Conservation (phyloP, 2,888 invertebrate genomes). For the Serrognathus titanus region DNA sequence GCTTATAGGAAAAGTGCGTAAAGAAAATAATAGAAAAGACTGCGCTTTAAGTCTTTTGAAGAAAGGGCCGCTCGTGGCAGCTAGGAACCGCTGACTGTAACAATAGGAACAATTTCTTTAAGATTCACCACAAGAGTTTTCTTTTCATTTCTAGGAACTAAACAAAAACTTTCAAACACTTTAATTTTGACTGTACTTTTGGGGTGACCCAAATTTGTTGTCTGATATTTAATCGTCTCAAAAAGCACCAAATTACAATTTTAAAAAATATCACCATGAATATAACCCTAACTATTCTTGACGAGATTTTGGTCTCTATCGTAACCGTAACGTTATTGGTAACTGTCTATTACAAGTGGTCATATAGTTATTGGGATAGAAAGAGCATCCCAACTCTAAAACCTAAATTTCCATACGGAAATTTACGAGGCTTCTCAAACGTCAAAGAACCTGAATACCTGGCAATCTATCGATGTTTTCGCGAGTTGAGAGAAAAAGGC, state of each 20-base stretch:
- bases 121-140: too few species aligned
- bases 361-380: slow-evolving; percentile 10
- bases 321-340: slow-evolving; percentile 2
- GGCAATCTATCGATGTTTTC: slow-evolving; percentile 8
- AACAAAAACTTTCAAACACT: too few species aligned
- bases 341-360: slow-evolving; percentile 12
- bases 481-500: slow-evolving; percentile 7
- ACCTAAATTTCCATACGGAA: slow-evolving; percentile 9
- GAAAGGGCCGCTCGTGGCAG: neutral
- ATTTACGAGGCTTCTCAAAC: slow-evolving; percentile 5
- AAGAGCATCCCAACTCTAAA: slow-evolving; percentile 2
- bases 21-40: too few species aligned
- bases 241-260: too few species aligned
- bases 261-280: too few species aligned
- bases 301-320: slow-evolving; percentile 1
- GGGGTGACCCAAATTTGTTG: too few species aligned
- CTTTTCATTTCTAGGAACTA: neutral
- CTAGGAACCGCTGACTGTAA: too few species aligned
- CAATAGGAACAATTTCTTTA: too few species aligned
- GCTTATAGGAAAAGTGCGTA: too few species aligned
- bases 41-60: neutral
- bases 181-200: too few species aligned
- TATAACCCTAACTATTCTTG: neutral
- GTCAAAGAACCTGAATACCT: slow-evolving; percentile 1
- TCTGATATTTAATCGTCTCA: too few species aligned